A percentile compares a stretch with the other conserved stretches of the same genome.
phyloP scores from a whole-genome alignment of 2,113 vertebrate genomes.

The Crypturellus undulatus region DNA sequence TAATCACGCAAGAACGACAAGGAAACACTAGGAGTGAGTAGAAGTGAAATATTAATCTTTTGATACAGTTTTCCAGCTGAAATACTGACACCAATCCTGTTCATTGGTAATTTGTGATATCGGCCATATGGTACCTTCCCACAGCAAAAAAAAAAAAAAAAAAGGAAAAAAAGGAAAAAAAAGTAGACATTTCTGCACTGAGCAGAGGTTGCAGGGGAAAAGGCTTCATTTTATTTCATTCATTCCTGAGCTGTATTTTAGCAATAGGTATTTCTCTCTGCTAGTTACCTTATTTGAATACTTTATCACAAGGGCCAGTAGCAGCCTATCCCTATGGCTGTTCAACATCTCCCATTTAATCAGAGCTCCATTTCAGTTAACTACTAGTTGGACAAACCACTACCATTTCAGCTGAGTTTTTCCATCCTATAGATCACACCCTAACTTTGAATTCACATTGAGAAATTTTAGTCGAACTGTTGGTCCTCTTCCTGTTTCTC shows the following conservation, averaged over 20 bases:
- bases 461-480: not conserved
- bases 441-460: not conserved
- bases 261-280: not conserved
- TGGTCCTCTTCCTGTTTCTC: not conserved
- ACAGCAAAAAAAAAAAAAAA: not conserved
- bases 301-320: not conserved
- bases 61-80: not conserved
- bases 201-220: not conserved
- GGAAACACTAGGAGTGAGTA: not conserved
- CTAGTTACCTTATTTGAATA: not conserved
- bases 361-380: not conserved
- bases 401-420: not conserved
- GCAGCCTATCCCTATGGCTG: not conserved
- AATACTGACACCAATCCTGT: slow-evolving; percentile 2
- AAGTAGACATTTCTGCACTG: not conserved
- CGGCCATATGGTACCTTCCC: slow-evolving; percentile 39
- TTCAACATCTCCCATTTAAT: not conserved
- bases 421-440: not conserved
- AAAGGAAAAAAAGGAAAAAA: not conserved
- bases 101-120: not conserved
- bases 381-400: not conserved
- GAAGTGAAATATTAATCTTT: slow-evolving; percentile 17
- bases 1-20: not conserved
- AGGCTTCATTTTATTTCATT: not conserved
- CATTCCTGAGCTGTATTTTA: not conserved